Evolutionary conservation across 2,797 vertebrate species (phyloP).

Genomic region (Mycteria americana): DNA sequence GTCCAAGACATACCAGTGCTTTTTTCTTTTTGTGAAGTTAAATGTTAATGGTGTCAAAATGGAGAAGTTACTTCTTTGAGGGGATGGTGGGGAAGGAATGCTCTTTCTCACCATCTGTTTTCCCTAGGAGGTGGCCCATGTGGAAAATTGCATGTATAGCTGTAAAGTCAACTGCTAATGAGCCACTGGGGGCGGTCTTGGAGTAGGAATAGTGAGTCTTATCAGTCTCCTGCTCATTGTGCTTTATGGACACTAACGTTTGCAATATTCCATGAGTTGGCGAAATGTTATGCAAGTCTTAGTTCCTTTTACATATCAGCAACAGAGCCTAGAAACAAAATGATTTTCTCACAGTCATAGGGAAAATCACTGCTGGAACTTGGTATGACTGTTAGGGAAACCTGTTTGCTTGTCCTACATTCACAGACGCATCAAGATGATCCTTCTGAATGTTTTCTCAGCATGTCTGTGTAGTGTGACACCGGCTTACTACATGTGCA

Average conservation of each 20-base stretch:
- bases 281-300: not conserved
- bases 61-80: constrained; percentile 11
- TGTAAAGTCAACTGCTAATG: constrained; percentile 49
- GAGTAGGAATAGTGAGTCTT: not conserved
- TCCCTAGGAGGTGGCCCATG: constrained; percentile 29
- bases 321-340: constrained; percentile 1
- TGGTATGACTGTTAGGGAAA: not conserved
- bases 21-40: not conserved
- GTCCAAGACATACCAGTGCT: not conserved
- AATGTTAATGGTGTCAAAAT: constrained; percentile 18
- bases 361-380: not conserved
- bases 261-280: not conserved
- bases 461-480: not conserved
- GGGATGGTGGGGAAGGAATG: not conserved
- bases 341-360: not conserved
- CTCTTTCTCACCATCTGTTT: constrained; percentile 49
- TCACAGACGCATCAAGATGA: not conserved
- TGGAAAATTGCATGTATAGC: constrained; percentile 37
- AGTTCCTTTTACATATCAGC: not conserved
- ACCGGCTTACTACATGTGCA: not conserved
- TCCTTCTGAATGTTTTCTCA: not conserved
- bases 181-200: constrained; percentile 6
- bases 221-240: not conserved
- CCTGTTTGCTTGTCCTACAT: not conserved
- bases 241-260: not conserved